These are phyloP conservation scores for Cylloceria caligata DNA, from an alignment of 2,888 invertebrate species.

Conservation along the genomic window DNA sequence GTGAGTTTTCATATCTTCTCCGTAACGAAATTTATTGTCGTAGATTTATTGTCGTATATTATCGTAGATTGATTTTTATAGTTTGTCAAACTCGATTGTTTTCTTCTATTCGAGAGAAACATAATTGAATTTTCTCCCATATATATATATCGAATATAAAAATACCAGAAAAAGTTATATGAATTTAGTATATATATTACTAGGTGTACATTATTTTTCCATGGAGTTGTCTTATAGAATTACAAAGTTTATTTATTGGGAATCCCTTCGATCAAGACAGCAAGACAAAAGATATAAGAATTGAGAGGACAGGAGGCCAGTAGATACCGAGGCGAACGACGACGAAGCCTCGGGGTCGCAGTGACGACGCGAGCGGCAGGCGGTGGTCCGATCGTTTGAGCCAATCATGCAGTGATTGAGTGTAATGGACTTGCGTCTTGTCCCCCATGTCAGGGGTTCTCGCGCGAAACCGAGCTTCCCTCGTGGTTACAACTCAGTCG, in stretches of 20 bases:
- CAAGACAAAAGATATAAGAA: conserved; percentile 26
- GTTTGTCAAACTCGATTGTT: neutral
- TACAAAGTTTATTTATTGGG: neutral
- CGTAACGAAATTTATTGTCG: conserved; percentile 20
- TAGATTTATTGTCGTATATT: too few relatives aligned
- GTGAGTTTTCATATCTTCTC: conserved; percentile 41
- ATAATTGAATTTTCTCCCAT: too few relatives aligned
- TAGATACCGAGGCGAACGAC: conserved; percentile 46
- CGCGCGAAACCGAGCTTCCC: conserved; percentile 72
- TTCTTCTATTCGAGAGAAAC: neutral
- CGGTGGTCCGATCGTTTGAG: conserved; percentile 84
- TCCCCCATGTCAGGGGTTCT: conserved; percentile 84
- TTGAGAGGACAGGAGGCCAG: conserved; percentile 31
- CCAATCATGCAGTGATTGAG: conserved; percentile 84
- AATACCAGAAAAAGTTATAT: too few relatives aligned
- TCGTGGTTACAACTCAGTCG: conserved; percentile 65
- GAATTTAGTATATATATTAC: too few relatives aligned
- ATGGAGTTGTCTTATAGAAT: neutral
- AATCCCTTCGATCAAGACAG: neutral
- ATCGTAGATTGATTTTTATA: neutral
- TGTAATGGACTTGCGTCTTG: conserved; percentile 85
- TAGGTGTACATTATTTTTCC: too few relatives aligned
- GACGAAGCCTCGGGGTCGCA: conserved; percentile 63
- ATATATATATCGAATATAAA: too few relatives aligned
- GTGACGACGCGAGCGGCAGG: conserved; percentile 77